Evolutionary conservation across 2,113 vertebrate genomes (phyloP), one percentile per base, ranked within the genome.

Genomic region (Penelope pileata): DNA sequence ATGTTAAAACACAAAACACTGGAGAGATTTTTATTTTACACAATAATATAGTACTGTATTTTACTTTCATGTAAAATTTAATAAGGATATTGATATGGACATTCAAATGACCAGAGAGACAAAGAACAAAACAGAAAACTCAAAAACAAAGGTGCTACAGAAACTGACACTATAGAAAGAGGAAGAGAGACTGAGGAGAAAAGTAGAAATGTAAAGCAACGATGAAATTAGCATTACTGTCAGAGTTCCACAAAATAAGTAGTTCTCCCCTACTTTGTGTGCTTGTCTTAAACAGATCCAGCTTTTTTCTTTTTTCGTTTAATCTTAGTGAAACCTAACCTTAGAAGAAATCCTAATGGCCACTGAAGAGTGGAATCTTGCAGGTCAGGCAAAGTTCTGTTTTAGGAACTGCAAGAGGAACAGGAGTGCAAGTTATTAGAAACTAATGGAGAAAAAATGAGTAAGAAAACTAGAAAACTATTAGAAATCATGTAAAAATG

Each of bases 381-480:
- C 12, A 66, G 42, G 36, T 67, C 42, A 72, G 36, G 10, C 70
- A n/a, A 75, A 83, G 22, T 10, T 13, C 18, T 8, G 16, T 42
- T 75, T 56, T 51, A 56, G 19, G 9, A n/a, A 4, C 47, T 67
- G 30, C 16, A 60, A 29, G 24, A 5, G 34, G 15, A 74, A 86
- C 32, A 7, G 17, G 43, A 76, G 66, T 16, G 13, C 8, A 51
- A 67, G 7, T 8, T 81, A 29, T 12, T 40, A 7, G 48, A 69
- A 81, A 53, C 2, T 6, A 45, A 8, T 0, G 2, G 72, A 64
- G 19, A 48, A 80, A 81, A 47, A 13, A 9, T 5, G 2, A 63
- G 5, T 53, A 27, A 32, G 64, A 77, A 0, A 2, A 48, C 10
- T 32, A 32, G 64, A 77, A 0, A 2, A 48, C 10, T 32, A 3